Evolutionary conservation across 1,140 invertebrate species (phyloP).

Genomic region (Megalonaias nervosa): DNA sequence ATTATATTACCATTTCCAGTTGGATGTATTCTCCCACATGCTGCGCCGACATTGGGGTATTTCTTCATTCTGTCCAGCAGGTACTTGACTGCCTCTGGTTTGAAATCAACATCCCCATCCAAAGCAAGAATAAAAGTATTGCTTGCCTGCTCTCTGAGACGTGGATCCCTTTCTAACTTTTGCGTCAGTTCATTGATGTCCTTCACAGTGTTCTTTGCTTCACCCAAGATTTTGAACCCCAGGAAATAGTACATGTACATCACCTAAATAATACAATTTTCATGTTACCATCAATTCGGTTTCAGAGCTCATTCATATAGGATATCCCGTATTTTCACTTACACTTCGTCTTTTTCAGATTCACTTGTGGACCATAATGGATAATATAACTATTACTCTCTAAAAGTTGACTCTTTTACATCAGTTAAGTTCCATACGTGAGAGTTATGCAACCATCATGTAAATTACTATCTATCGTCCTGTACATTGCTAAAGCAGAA

Average conservation of each 20-base stretch:
- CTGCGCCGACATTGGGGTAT: constrained; percentile 74
- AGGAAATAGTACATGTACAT: constrained; percentile 99
- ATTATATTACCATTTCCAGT: constrained; percentile 69
- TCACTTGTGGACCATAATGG: no score
- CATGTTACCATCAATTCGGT: no score
- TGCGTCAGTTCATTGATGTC: constrained; percentile 90
- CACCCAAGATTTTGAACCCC: constrained; percentile 14
- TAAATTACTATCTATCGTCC: no score
- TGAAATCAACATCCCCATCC: constrained; percentile 77
- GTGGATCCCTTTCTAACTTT: constrained; percentile 76
- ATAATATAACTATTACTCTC: no score
- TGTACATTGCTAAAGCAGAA: no score
- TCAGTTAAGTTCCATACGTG: no score
- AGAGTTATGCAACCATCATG: no score
- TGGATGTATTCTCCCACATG: constrained; percentile 76
- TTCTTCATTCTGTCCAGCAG: constrained; percentile 76
- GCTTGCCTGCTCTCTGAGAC: constrained; percentile 89
- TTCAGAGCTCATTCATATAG: no score
- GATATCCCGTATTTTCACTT: no score
- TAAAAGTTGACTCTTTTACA: no score
- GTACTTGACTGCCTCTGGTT: constrained; percentile 74
- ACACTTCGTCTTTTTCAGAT: no score
- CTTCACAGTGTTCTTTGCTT: constrained; percentile 82
- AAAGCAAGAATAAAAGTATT: constrained; percentile 77
- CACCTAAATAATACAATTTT: constrained; percentile 75